phyloP scores from a whole-genome alignment of 2,797 vertebrate species.

The Prunella strophiata region DNA sequence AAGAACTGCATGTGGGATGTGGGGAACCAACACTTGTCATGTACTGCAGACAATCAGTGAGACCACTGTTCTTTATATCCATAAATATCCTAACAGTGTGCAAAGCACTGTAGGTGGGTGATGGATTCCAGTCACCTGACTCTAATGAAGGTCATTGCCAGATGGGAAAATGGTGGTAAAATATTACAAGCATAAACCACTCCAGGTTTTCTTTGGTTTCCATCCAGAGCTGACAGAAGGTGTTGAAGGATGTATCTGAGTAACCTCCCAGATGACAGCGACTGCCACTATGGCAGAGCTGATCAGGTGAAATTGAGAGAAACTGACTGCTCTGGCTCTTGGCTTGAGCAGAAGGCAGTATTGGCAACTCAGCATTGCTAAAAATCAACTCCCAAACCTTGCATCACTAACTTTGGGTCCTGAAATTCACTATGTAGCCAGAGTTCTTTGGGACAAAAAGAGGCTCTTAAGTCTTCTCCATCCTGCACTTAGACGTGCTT shows the following conservation, averaged over 20 bases:
- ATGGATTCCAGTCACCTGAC: background rate
- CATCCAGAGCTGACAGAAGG: background rate
- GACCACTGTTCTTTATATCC: background rate
- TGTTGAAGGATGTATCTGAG: background rate
- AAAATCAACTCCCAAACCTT: background rate
- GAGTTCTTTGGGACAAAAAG: background rate
- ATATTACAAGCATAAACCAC: background rate
- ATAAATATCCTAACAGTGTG: rapidly evolving
- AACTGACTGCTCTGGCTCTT: background rate
- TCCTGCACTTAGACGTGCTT: background rate
- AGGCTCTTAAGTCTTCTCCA: background rate
- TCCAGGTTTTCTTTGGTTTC: background rate
- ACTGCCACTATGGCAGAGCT: background rate
- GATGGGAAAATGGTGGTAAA: background rate
- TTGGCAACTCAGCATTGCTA: background rate
- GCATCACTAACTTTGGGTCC: background rate
- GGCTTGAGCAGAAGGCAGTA: background rate
- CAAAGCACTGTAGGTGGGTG: background rate
- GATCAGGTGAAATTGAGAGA: background rate
- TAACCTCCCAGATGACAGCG: background rate
- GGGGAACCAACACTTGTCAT: background rate
- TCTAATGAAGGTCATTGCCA: background rate
- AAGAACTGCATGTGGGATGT: background rate
- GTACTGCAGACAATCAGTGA: background rate
- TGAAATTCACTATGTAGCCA: background rate